These are phyloP conservation scores for Zygothrica quintamaculata DNA, from an alignment of 2,888 invertebrate species.

Conservation along the genomic window DNA sequence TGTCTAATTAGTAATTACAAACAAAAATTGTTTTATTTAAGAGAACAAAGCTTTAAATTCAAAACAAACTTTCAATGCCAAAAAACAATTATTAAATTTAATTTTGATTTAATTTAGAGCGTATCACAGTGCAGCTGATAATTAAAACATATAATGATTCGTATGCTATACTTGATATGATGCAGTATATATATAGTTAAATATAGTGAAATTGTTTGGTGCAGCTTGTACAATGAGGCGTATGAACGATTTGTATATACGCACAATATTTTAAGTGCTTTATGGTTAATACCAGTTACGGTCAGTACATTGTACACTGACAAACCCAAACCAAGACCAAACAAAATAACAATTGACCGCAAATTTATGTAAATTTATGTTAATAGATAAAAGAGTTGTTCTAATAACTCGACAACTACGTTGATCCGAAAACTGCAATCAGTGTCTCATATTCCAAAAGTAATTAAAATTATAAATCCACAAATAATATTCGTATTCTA, in stretches of 20 bases:
- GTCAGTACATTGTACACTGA: slow-evolving; percentile 54
- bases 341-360: slow-evolving; percentile 40
- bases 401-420: slow-evolving; percentile 28
- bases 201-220: slow-evolving; percentile 11
- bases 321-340: slow-evolving; percentile 22
- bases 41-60: too few relatives aligned
- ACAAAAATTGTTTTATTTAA: too few relatives aligned
- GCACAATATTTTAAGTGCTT: slow-evolving; percentile 61
- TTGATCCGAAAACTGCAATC: slow-evolving; percentile 45
- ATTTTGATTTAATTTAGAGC: too few relatives aligned
- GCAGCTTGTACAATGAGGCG: slow-evolving; percentile 47
- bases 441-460: slow-evolving; percentile 46
- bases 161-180: slow-evolving; percentile 46
- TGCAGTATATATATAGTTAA: slow-evolving; percentile 6
- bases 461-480: slow-evolving; percentile 65
- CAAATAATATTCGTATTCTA: slow-evolving; percentile 46
- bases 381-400: neutral
- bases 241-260: slow-evolving; percentile 55
- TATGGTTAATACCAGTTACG: slow-evolving; percentile 65
- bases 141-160: slow-evolving; percentile 54
- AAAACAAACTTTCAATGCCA: too few relatives aligned
- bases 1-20: too few relatives aligned
- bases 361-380: slow-evolving; percentile 54
- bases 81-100: too few relatives aligned
- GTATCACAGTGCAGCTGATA: slow-evolving; percentile 43